Evolutionary conservation across 1,140 invertebrate genomes (phyloP).

Genomic region (Heliconius melpomene): DNA sequence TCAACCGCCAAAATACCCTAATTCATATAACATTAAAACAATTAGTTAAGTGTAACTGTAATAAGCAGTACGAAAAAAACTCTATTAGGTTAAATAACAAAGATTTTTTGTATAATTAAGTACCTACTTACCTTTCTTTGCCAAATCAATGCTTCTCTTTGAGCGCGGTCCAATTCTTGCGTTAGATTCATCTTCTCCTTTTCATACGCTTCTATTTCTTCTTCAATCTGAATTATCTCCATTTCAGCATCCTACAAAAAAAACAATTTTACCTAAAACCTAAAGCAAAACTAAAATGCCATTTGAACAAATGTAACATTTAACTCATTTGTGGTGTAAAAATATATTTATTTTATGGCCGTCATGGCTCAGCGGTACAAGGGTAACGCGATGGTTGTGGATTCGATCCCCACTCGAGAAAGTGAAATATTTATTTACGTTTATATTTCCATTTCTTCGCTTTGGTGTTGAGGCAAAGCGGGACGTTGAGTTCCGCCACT

Average conservation of each 20-base stretch:
- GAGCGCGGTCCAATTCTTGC: slow-evolving; percentile 83
- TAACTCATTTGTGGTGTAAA: too few species aligned
- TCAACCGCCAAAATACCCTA: slow-evolving; percentile 86
- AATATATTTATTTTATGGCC: too few species aligned
- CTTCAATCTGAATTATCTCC: slow-evolving; percentile 84
- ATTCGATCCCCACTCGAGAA: too few species aligned
- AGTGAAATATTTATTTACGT: too few species aligned
- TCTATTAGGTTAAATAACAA: too few species aligned
- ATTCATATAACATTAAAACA: slow-evolving; percentile 25
- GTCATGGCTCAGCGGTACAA: too few species aligned
- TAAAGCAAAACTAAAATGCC: too few species aligned
- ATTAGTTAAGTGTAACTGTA: not conserved
- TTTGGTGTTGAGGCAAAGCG: too few species aligned
- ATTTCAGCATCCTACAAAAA: slow-evolving; percentile 83
- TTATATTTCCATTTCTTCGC: too few species aligned
- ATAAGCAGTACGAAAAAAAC: not conserved
- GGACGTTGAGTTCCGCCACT: too few species aligned
- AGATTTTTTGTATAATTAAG: not conserved
- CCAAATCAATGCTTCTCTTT: slow-evolving; percentile 88
- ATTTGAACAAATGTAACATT: too few species aligned
- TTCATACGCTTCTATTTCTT: slow-evolving; percentile 84
- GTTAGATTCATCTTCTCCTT: slow-evolving; percentile 84
- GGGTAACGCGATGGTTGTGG: too few species aligned
- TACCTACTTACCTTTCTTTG: slow-evolving; percentile 84
- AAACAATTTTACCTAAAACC: not conserved